Evolutionary conservation across 2,113 vertebrate genomes (phyloP), one percentile per base, ranked within the genome.

Genomic region (Aegotheles bennettii): DNA sequence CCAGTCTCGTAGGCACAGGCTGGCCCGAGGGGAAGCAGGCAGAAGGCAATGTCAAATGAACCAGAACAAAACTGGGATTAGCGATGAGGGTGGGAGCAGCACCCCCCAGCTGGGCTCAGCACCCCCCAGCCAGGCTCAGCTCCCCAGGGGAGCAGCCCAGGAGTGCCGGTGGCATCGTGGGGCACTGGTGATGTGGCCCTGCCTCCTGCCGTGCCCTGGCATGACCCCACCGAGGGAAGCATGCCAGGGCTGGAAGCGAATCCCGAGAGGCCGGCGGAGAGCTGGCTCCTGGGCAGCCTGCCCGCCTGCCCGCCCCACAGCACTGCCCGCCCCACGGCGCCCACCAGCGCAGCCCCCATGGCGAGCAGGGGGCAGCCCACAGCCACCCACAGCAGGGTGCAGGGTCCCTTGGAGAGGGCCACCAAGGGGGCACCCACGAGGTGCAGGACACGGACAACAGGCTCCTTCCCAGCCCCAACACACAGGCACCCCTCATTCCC

Each of bases 221-320:
- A 0, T 84, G 90, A 91, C 81, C 94, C 90, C 8, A 16, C 43
- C 10, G 8, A 0, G 17, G 94, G 94, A 94, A 89, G 63, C 6
- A 0, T 77, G 94, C 95, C 95, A 95, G 87, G 24, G n/a, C 81
- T 89, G 48, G 75, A 93, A 73, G 77, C 45, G 2, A 94, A 95
- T 91, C 92, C 68, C 3, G 0, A 73, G 75, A 93, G 94, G 93
- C 70, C 88, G 13, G 12, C 1, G 3, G 93, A 87, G 51, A 90
- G 51, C 84, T 4, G 6, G 90, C 71, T 93, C 54, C 53, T 2
- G 31, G 68, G 92, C 92, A 94, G 84, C 57, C 76, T 83, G 91
- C 82, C 84, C 0, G 10, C 51, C 51, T 8, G 60, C 77, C 71
- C 11, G 36, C 65, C 67, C 80, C 57, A 54, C 6, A 3, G 43